Evolutionary conservation across 1,140 invertebrate species (phyloP).

Genomic region (Drosophila santomea): DNA sequence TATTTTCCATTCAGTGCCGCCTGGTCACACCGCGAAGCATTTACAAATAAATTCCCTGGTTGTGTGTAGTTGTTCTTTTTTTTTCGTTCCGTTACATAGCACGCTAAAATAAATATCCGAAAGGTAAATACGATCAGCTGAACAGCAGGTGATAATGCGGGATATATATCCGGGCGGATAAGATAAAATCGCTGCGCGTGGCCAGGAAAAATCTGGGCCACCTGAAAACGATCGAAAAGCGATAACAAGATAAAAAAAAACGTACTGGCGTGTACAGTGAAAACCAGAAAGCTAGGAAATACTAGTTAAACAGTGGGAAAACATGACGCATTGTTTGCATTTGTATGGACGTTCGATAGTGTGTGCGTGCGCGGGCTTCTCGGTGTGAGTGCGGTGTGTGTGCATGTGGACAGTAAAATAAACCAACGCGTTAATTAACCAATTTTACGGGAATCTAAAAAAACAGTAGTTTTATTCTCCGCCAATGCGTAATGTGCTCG

Average conservation of each 20-base stretch:
- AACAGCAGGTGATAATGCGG: slow-evolving; percentile 35
- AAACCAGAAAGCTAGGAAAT: slow-evolving; percentile 30
- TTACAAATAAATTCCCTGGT: slow-evolving; percentile 38
- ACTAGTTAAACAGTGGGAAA: slow-evolving; percentile 45
- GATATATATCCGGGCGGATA: neutral
- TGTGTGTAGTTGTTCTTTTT: slow-evolving; percentile 50
- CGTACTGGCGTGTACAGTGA: slow-evolving; percentile 19
- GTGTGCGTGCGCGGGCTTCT: slow-evolving; percentile 16
- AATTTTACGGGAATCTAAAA: slow-evolving; percentile 14
- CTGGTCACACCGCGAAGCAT: neutral
- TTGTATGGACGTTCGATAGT: slow-evolving; percentile 10
- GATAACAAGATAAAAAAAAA: slow-evolving; percentile 41
- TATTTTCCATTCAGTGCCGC: neutral
- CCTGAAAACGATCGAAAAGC: slow-evolving; percentile 10
- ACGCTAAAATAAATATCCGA: slow-evolving; percentile 51
- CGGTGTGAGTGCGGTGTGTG: slow-evolving; percentile 11
- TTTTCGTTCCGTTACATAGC: slow-evolving; percentile 53
- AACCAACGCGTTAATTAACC: slow-evolving; percentile 1
- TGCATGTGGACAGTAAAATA: slow-evolving; percentile 13
- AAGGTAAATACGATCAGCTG: slow-evolving; percentile 47
- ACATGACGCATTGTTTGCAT: slow-evolving; percentile 62
- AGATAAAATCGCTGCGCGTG: slow-evolving; percentile 1
- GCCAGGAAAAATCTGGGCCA: slow-evolving; percentile 18
- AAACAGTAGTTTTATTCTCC: slow-evolving; percentile 4
- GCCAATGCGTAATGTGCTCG: slow-evolving; percentile 35